Evolutionary conservation across 1,140 invertebrate species (phyloP).

Genomic region (Brachionus plicatilis): DNA sequence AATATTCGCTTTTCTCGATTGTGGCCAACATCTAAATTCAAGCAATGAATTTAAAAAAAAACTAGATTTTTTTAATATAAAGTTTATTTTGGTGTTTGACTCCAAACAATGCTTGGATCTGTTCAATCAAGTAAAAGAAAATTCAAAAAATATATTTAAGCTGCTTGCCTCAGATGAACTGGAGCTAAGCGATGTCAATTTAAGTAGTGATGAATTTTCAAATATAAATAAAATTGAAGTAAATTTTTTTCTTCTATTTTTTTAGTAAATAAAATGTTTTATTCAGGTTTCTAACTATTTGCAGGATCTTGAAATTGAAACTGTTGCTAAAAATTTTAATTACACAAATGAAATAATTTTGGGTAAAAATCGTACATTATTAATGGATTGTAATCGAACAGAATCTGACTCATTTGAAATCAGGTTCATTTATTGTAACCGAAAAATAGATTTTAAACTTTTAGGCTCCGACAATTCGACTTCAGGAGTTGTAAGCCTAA

Average conservation of each 20-base stretch:
- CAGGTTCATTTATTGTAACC: neutral
- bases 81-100: neutral
- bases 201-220: neutral
- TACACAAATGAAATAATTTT: neutral
- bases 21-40: neutral
- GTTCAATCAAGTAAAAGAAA: neutral
- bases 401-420: neutral
- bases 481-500: too few relatives aligned
- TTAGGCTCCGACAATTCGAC: neutral
- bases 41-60: neutral
- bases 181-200: neutral
- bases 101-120: neutral
- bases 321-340: neutral
- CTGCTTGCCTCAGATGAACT: neutral
- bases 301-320: neutral
- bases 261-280: neutral
- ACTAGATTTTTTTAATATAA: neutral
- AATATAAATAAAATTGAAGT: neutral
- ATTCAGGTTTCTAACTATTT: neutral
- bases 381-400: neutral
- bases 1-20: neutral
- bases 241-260: neutral
- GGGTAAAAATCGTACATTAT: neutral
- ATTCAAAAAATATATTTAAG: neutral
- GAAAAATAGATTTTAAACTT: neutral